phyloP scores from a whole-genome alignment of 1,140 invertebrate species.

The Drosophila murphyi region DNA sequence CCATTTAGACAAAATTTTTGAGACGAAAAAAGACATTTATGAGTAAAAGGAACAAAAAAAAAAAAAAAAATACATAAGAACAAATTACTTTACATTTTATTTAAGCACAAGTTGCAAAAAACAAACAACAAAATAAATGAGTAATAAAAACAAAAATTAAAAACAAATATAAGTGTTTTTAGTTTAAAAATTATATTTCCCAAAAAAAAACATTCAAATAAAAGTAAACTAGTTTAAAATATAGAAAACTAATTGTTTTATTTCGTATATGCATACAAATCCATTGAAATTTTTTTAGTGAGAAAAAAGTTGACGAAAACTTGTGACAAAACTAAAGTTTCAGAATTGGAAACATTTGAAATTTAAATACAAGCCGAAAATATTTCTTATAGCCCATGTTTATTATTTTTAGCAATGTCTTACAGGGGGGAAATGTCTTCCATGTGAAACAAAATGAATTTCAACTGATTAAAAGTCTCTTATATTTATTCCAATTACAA shows the following conservation, averaged over 20 bases:
- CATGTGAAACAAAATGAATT: background rate
- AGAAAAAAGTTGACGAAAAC: background rate
- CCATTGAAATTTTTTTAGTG: background rate
- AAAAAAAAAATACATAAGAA: conserved; percentile 45
- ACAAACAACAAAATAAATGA: conserved; percentile 29
- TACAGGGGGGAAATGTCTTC: too few relatives aligned
- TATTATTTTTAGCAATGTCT: too few relatives aligned
- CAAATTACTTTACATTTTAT: conserved; percentile 83
- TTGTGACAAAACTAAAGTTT: too few relatives aligned
- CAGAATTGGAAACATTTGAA: too few relatives aligned
- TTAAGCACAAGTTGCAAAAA: conserved; percentile 72
- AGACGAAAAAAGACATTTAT: conserved; percentile 82
- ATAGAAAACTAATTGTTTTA: conserved; percentile 40
- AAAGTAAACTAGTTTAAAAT: conserved; percentile 80
- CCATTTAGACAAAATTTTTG: conserved; percentile 83
- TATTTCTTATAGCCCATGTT: too few relatives aligned
- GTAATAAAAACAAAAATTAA: conserved; percentile 53
- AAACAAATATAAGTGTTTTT: conserved; percentile 81
- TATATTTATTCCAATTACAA: conserved; percentile 52
- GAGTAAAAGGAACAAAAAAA: conserved; percentile 56
- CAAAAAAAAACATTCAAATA: conserved; percentile 69
- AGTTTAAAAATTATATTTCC: conserved; percentile 81
- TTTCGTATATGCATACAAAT: conserved; percentile 5
- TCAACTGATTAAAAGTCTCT: conserved; percentile 16
- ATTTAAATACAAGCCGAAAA: too few relatives aligned